These are phyloP conservation scores for Tragelaphus eurycerus DNA, from an alignment of 2,797 vertebrate genomes.

Conservation along the genomic window DNA sequence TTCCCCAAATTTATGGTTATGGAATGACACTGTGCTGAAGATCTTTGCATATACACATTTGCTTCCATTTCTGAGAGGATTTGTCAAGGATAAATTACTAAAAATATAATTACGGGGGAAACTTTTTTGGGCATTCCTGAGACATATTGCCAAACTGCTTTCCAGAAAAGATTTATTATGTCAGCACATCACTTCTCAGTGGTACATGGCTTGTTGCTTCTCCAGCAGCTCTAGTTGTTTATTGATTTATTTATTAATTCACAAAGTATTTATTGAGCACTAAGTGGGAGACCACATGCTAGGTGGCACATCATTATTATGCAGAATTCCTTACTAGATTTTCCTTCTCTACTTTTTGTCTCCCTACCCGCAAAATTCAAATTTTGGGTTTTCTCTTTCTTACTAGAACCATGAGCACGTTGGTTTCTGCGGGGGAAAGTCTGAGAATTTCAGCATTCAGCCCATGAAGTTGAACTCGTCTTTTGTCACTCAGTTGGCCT, in stretches of 20 bases:
- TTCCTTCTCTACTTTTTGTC: not conserved
- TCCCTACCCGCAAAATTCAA: not conserved
- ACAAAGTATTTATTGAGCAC: not conserved
- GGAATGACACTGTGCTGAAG: not conserved
- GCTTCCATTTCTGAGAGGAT: conserved; percentile 6
- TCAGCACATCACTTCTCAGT: not conserved
- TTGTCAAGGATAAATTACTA: not conserved
- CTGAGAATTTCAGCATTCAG: not conserved
- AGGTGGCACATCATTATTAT: not conserved
- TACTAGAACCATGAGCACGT: not conserved
- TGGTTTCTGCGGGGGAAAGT: not conserved
- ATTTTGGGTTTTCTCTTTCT: not conserved
- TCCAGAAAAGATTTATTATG: not conserved
- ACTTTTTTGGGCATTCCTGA: not conserved
- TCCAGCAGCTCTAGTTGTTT: not conserved
- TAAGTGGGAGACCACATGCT: not conserved
- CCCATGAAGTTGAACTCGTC: too few relatives aligned
- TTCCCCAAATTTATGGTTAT: not conserved
- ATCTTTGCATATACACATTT: not conserved
- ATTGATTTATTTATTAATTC: not conserved
- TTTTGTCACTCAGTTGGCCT: not conserved
- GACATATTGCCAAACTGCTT: not conserved
- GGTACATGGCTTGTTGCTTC: not conserved
- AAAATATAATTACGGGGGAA: not conserved
- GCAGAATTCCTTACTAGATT: not conserved